Conservation (phyloP, 1,140 invertebrate species). For the Saccostrea echinata region DNA sequence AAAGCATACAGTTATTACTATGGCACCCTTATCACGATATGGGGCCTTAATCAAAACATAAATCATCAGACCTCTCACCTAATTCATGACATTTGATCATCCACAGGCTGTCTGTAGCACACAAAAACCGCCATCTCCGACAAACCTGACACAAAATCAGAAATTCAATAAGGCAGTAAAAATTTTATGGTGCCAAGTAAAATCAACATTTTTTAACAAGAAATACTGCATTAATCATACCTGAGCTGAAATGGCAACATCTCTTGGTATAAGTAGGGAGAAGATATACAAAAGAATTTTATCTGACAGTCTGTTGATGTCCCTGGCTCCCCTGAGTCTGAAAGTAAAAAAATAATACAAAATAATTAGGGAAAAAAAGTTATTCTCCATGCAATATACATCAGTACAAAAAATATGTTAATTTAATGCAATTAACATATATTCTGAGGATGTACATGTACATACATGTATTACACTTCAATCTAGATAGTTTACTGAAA, state of each 20-base stretch:
- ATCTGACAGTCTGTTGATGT: slow-evolving; percentile 74
- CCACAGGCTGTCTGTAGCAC: slow-evolving; percentile 74
- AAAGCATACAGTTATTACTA: too few relatives aligned
- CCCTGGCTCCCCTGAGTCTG: slow-evolving; percentile 69
- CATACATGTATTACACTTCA: too few relatives aligned
- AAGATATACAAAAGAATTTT: slow-evolving; percentile 72
- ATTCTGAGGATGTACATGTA: too few relatives aligned
- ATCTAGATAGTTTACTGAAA: too few relatives aligned
- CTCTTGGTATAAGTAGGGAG: slow-evolving; percentile 67
- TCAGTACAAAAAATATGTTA: too few relatives aligned
- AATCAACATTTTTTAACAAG: neutral
- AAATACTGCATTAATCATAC: slow-evolving; percentile 52
- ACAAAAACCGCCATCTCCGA: slow-evolving; percentile 74
- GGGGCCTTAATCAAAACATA: neutral
- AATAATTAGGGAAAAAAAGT: neutral
- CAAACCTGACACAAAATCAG: slow-evolving; percentile 65
- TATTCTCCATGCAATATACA: neutral
- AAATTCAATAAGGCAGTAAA: neutral
- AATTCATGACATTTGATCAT: slow-evolving; percentile 77
- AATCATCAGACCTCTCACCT: slow-evolving; percentile 59
- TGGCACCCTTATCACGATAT: too few relatives aligned
- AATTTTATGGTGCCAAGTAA: neutral
- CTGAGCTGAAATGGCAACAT: slow-evolving; percentile 65
- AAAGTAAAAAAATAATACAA: neutral
- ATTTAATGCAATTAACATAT: too few relatives aligned